Percentiles rank a stretch among this genome's conserved stretches.
Conservation (phyloP, 2,113 vertebrate genomes). For the Misgurnus anguillicaudatus region DNA sequence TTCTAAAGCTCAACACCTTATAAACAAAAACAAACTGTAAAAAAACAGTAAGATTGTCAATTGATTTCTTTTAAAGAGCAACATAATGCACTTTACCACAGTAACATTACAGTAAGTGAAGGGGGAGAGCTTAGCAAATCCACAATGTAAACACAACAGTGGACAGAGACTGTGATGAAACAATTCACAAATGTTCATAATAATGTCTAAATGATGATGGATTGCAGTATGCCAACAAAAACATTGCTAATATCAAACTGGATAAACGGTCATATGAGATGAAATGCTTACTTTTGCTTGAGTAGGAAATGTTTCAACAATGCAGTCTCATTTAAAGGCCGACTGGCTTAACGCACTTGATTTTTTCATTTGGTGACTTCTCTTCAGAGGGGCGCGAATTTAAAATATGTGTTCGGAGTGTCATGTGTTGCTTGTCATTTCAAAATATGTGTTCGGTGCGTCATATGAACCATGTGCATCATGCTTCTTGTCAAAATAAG, state of each 20-base stretch:
- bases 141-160: conserved; percentile 1
- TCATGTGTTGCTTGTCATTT: too few relatives aligned
- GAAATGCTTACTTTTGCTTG: conserved; percentile 10
- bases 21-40: conserved; percentile 62
- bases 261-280: background rate
- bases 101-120: background rate
- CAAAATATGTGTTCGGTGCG: too few relatives aligned
- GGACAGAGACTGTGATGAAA: background rate
- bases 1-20: conserved; percentile 53
- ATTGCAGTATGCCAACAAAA: background rate
- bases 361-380: conserved; percentile 55
- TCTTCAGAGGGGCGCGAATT: too few relatives aligned
- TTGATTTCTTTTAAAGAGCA: conserved; percentile 58
- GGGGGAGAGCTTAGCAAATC: background rate
- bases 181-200: background rate
- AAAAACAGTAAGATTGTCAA: conserved; percentile 73
- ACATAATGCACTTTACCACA: conserved; percentile 24
- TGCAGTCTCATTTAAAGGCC: conserved; percentile 61
- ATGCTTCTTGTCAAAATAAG: too few relatives aligned
- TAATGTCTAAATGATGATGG: background rate
- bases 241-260: background rate
- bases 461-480: too few relatives aligned
- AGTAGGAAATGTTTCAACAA: conserved; percentile 9
- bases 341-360: conserved; percentile 77
- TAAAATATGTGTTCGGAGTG: too few relatives aligned